phyloP scores from a whole-genome alignment of 2,888 invertebrate genomes.

The Macaria liturata region DNA sequence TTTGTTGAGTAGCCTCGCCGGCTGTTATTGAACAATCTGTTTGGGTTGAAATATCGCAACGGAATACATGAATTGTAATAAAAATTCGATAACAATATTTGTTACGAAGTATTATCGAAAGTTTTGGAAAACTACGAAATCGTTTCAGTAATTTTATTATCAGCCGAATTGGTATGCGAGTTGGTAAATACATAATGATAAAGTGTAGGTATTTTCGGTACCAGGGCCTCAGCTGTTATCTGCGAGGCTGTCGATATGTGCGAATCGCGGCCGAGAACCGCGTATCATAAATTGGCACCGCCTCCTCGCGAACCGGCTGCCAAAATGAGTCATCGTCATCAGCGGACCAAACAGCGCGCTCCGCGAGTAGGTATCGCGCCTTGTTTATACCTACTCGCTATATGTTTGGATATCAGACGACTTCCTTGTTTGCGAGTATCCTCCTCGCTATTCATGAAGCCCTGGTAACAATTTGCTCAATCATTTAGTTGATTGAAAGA shows the following conservation, averaged over 20 bases:
- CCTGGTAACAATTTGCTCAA: slow-evolving; percentile 54
- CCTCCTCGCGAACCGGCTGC: slow-evolving; percentile 70
- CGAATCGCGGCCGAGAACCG: slow-evolving; percentile 50
- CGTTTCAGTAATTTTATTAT: background rate
- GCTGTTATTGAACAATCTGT: slow-evolving; percentile 67
- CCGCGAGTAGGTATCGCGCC: slow-evolving; percentile 27
- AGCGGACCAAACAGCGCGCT: slow-evolving; percentile 38
- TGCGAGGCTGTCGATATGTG: slow-evolving; percentile 45
- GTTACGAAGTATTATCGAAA: background rate
- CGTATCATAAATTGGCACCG: slow-evolving; percentile 66
- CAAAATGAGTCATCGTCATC: slow-evolving; percentile 68
- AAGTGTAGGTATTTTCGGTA: slow-evolving; percentile 29
- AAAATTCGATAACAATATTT: slow-evolving; percentile 20
- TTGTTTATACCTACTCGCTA: slow-evolving; percentile 25
- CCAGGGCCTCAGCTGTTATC: slow-evolving; percentile 38
- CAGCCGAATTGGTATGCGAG: background rate
- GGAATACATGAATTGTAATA: slow-evolving; percentile 50
- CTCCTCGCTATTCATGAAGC: slow-evolving; percentile 44
- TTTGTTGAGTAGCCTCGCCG: slow-evolving; percentile 65
- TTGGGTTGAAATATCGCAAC: slow-evolving; percentile 70
- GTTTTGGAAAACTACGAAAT: background rate
- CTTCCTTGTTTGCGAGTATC: slow-evolving; percentile 33
- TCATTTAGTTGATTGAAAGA: slow-evolving; percentile 46
- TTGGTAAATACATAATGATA: background rate
- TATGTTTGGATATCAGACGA: slow-evolving; percentile 26